These are phyloP conservation scores for Chorisops tibialis DNA, from an alignment of 2,888 invertebrate species.

Conservation along the genomic window DNA sequence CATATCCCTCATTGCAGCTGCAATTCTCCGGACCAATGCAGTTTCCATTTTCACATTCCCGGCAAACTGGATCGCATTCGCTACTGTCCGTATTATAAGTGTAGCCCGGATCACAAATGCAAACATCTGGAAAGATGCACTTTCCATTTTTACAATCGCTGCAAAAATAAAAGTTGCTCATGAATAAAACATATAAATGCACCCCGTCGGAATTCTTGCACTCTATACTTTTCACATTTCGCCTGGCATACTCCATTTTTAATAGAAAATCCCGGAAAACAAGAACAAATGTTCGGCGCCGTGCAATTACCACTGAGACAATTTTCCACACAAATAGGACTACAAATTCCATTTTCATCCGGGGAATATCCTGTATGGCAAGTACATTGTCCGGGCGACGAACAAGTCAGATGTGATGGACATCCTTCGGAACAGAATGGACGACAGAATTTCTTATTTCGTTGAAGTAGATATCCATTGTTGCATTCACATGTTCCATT, in stretches of 20 bases:
- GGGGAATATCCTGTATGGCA: background rate
- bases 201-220: background rate
- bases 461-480: slow-evolving; percentile 55
- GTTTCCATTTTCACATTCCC: slow-evolving; percentile 43
- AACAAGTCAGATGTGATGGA: slow-evolving; percentile 50
- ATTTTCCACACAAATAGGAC: slow-evolving; percentile 19
- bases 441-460: slow-evolving; percentile 55
- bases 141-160: slow-evolving; percentile 23
- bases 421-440: slow-evolving; percentile 57
- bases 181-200: background rate
- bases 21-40: slow-evolving; percentile 44
- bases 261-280: slow-evolving; percentile 38
- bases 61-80: slow-evolving; percentile 31
- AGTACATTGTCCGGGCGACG: slow-evolving; percentile 48
- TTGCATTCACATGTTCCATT: slow-evolving; percentile 60
- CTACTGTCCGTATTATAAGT: background rate
- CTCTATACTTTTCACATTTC: slow-evolving; percentile 31
- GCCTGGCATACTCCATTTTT: slow-evolving; percentile 35
- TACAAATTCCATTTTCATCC: slow-evolving; percentile 7
- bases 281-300: slow-evolving; percentile 40
- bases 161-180: background rate
- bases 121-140: slow-evolving; percentile 16
- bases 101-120: slow-evolving; percentile 23
- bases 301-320: slow-evolving; percentile 42
- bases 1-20: slow-evolving; percentile 45